phyloP scores from a whole-genome alignment of 2,888 invertebrate species.

The Eupithecia vulgata region DNA sequence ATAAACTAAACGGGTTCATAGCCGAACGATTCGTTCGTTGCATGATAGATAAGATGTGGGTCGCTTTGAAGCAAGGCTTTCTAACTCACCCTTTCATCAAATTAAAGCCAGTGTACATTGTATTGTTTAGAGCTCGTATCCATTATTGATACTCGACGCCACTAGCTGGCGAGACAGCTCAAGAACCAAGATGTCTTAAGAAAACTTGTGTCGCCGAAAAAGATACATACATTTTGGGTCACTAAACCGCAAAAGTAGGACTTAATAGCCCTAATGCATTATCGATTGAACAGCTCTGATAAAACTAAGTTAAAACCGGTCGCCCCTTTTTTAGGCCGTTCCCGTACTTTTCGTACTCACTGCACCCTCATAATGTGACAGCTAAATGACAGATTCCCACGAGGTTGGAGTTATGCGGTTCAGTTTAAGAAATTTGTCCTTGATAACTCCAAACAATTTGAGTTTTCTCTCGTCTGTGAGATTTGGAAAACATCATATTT shows the following conservation, averaged over 20 bases:
- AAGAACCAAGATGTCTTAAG: neutral
- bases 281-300: neutral
- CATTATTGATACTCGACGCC: neutral
- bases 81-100: slow-evolving; percentile 17
- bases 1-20: slow-evolving; percentile 35
- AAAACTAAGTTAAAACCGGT: neutral
- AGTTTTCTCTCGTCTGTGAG: neutral
- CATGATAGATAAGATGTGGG: slow-evolving; percentile 29
- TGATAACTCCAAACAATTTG: neutral
- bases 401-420: neutral
- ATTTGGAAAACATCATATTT: neutral
- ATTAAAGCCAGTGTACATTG: neutral
- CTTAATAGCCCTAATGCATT: neutral
- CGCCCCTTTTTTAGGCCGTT: neutral
- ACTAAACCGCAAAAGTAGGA: neutral
- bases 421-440: neutral
- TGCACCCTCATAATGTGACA: neutral
- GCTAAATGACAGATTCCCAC: neutral
- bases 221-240: neutral
- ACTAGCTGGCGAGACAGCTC: neutral
- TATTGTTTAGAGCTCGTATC: neutral
- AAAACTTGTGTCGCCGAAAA: neutral
- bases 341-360: neutral
- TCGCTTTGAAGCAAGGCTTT: slow-evolving; percentile 7
- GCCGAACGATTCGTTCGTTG: slow-evolving; percentile 37